Percentiles rank a stretch among this genome's conserved stretches.
These are phyloP conservation scores for Drosophila arawakana DNA, from an alignment of 1,140 invertebrate species.

Conservation along the genomic window DNA sequence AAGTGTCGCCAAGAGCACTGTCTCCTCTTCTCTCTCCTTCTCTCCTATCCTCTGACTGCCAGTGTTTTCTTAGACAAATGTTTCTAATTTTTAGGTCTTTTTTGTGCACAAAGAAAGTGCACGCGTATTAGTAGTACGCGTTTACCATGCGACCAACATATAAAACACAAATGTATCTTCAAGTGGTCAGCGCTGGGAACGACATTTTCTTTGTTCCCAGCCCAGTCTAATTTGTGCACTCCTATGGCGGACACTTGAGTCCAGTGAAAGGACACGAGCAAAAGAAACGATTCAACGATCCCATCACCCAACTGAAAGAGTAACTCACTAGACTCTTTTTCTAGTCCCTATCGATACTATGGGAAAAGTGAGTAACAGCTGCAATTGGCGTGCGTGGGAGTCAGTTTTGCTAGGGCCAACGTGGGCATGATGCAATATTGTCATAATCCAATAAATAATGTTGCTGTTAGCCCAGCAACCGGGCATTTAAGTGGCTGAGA, in stretches of 20 bases:
- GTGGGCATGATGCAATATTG: conserved; percentile 50
- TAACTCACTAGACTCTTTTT: conserved; percentile 20
- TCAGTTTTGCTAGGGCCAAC: conserved; percentile 55
- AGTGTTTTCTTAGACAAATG: conserved; percentile 77
- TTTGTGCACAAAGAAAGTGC: conserved; percentile 70
- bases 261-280: conserved; percentile 52
- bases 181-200: conserved; percentile 76
- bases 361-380: conserved; percentile 50
- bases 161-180: conserved; percentile 36
- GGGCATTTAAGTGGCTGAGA: neutral
- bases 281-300: conserved; percentile 20
- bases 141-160: conserved; percentile 67
- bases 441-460: conserved; percentile 38
- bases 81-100: conserved; percentile 58
- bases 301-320: conserved; percentile 46
- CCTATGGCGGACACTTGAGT: conserved; percentile 68
- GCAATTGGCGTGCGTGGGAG: conserved; percentile 76
- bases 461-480: conserved; percentile 17
- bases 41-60: conserved; percentile 18
- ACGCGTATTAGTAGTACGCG: conserved; percentile 59
- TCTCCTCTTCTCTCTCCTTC: neutral
- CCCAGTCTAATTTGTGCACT: conserved; percentile 70
- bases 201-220: conserved; percentile 37
- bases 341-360: neutral
- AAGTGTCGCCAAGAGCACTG: conserved; percentile 70